Evolutionary conservation across 2,888 invertebrate genomes (phyloP).

Genomic region (Charanyca ferruginea): DNA sequence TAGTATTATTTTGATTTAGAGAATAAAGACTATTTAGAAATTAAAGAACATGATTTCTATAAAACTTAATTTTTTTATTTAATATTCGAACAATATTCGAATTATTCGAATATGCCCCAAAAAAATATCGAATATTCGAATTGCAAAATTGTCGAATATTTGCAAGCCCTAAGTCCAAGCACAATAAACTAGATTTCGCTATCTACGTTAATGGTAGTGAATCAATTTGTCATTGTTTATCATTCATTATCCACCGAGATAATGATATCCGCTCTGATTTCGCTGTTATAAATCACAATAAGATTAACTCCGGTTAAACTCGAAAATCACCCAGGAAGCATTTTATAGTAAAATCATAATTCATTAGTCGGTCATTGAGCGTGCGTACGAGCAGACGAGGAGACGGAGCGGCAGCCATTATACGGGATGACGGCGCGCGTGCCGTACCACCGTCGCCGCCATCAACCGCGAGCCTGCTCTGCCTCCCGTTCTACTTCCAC

Average conservation of each 20-base stretch:
- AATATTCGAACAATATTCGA: too few species aligned
- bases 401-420: slow-evolving; percentile 84
- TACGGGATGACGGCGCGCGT: slow-evolving; percentile 89
- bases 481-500: slow-evolving; percentile 63
- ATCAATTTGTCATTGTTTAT: slow-evolving; percentile 69
- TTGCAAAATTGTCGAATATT: too few species aligned
- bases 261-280: slow-evolving; percentile 64
- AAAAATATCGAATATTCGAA: too few species aligned
- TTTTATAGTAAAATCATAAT: slow-evolving; percentile 83
- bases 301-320: slow-evolving; percentile 75
- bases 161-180: too few species aligned
- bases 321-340: slow-evolving; percentile 84
- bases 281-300: slow-evolving; percentile 69
- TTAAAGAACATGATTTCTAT: too few species aligned
- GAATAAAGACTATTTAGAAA: too few species aligned
- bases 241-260: slow-evolving; percentile 60
- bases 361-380: slow-evolving; percentile 88
- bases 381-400: slow-evolving; percentile 70
- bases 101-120: too few species aligned
- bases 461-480: slow-evolving; percentile 63
- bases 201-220: slow-evolving; percentile 63
- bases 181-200: slow-evolving; percentile 60
- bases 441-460: slow-evolving; percentile 77
- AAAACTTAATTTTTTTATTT: too few species aligned
- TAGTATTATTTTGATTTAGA: too few species aligned